Evolutionary conservation across 2,797 vertebrate species (phyloP), one percentile per base, ranked within the genome.

Genomic region (Emys orbicularis): DNA sequence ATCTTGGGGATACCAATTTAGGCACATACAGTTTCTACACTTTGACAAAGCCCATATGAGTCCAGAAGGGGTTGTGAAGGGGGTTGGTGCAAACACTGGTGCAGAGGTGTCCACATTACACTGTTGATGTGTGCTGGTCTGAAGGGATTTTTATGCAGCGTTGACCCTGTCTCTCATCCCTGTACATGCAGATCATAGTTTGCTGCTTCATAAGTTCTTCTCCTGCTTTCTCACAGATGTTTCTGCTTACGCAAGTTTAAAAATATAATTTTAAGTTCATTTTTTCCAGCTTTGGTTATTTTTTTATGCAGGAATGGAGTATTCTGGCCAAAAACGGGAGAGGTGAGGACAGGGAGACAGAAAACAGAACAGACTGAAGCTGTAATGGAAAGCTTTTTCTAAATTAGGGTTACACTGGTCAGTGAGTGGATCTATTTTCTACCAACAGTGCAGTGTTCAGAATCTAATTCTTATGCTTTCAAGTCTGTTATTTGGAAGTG

Each of bases 181-280:
- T 86, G 86, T 89, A 89, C 8, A 3, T 87, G 86, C 50, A 84
- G 65, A 86, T 94, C 5, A 0, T 86, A 2, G 5, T 65, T 82
- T 59, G 54, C 41, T 77, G 61, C 54, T 83, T 59, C 79, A 87
- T 79, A 93, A 86, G 93, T 85, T 77, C 82, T 97, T 54, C 81
- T 90, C 82, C 1, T 8, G 13, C 81, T 94, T 93, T 90, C 88
- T 96, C 94, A 82, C 49, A 95, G 84, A 87, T 90, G 87, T 90
- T 96, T 97, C 86, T 41, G 86, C 89, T 94, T 59, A 92, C 74
- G 16, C 5, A 72, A 2, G 74, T 86, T 86, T 44, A 44, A 74
- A 37, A 41, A 37, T 41, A 29, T 56, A 27, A 37, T 4, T 85
- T 72, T 86, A 94, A 90, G 80, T 52, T 8, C 25, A 88, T 34